phyloP scores from a whole-genome alignment of 2,113 vertebrate species.

The Excalfactoria chinensis region DNA sequence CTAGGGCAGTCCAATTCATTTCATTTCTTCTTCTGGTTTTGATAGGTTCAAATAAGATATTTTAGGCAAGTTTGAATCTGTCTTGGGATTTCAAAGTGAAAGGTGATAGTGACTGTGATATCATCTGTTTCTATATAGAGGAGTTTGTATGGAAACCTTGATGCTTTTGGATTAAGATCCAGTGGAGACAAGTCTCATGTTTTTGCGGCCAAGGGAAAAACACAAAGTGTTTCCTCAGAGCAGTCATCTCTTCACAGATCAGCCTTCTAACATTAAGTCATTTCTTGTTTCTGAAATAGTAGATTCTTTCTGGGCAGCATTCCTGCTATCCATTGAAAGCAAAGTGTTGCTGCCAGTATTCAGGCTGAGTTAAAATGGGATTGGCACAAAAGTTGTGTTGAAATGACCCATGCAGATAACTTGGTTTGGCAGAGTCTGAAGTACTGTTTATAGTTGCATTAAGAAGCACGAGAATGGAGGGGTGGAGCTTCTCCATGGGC shows the following conservation, averaged over 20 bases:
- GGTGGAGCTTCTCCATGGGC: conserved; percentile 30
- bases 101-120: background rate
- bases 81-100: background rate
- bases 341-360: background rate
- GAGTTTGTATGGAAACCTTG: background rate
- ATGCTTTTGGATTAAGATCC: background rate
- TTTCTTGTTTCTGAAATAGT: conserved; percentile 39
- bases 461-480: conserved; percentile 45
- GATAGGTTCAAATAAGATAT: background rate
- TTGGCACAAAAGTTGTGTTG: background rate
- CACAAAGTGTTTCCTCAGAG: background rate
- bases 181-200: background rate
- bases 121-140: background rate
- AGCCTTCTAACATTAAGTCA: background rate
- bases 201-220: background rate
- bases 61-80: background rate
- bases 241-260: background rate
- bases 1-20: background rate
- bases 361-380: background rate
- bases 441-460: conserved; percentile 14
- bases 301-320: background rate
- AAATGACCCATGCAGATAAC: conserved; percentile 18
- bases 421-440: conserved; percentile 33
- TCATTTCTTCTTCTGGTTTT: background rate
- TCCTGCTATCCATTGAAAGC: conserved; percentile 5